Percentiles rank a stretch among this genome's conserved stretches.
Conservation (phyloP, 2,113 vertebrate genomes). For the Hiodon tergisus region DNA sequence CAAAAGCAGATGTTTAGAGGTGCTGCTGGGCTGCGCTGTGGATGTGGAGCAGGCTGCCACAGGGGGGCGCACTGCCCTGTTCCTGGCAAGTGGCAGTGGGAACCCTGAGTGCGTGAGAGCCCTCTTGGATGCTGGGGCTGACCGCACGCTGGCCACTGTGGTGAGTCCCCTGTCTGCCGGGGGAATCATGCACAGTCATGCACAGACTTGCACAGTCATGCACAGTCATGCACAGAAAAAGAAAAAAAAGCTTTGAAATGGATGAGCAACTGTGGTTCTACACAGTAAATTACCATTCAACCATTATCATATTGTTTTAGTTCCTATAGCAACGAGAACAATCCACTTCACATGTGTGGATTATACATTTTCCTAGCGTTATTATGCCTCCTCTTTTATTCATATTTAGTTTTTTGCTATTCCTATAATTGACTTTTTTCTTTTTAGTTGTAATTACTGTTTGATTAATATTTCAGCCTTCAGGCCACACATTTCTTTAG, state of each 20-base stretch:
- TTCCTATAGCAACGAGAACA: slow-evolving; percentile 19
- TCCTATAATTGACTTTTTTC: not conserved
- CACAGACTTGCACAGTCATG: too few relatives aligned
- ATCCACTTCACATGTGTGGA: not conserved
- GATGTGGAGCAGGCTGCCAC: slow-evolving; percentile 70
- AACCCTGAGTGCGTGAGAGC: slow-evolving; percentile 68
- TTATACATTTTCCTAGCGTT: not conserved
- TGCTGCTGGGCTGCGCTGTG: slow-evolving; percentile 73
- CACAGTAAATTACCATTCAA: not conserved
- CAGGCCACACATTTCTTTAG: too few relatives aligned
- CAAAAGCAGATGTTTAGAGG: slow-evolving; percentile 73
- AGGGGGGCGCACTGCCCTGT: slow-evolving; percentile 77
- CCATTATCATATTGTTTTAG: not conserved
- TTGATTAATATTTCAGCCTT: not conserved
- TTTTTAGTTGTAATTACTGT: not conserved
- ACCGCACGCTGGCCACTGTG: slow-evolving; percentile 63
- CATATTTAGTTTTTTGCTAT: not conserved
- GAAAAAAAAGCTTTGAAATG: too few relatives aligned
- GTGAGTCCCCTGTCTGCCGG: slow-evolving; percentile 55
- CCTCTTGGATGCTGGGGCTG: slow-evolving; percentile 73
- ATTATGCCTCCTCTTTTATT: not conserved
- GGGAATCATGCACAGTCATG: too few relatives aligned
- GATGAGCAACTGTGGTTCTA: not conserved
- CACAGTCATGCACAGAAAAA: too few relatives aligned
- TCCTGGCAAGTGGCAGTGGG: slow-evolving; percentile 80